These are phyloP conservation scores for Grammomys surdaster DNA, from an alignment of 2,113 vertebrate species.

Conservation along the genomic window DNA sequence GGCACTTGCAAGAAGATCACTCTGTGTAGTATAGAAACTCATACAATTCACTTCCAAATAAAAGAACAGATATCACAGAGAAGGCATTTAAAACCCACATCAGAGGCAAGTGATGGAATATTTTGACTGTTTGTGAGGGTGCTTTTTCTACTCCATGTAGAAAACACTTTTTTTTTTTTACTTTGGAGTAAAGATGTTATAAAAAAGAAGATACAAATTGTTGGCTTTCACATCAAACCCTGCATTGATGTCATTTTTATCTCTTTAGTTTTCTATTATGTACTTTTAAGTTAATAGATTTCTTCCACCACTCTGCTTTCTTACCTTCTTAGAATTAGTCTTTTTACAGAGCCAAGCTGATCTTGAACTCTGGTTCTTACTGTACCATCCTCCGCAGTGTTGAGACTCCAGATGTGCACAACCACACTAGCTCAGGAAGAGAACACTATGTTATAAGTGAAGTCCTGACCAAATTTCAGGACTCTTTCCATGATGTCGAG, in stretches of 20 bases:
- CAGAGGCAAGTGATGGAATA: not conserved
- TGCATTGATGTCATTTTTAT: not conserved
- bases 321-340: not conserved
- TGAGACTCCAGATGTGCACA: not conserved
- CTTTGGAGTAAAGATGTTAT: not conserved
- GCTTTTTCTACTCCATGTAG: not conserved
- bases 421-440: not conserved
- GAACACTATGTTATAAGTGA: not conserved
- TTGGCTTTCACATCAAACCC: not conserved
- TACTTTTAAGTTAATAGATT: constrained; percentile 27
- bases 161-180: not conserved
- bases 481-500: not conserved
- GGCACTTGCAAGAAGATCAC: not conserved
- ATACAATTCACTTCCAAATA: not conserved
- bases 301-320: not conserved
- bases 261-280: not conserved
- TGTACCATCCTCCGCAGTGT: not conserved
- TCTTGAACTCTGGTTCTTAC: not conserved
- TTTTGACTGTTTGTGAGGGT: not conserved
- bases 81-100: not conserved
- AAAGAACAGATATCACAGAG: not conserved
- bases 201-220: not conserved
- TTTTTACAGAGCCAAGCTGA: not conserved
- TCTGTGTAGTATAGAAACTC: not conserved
- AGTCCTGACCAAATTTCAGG: not conserved